Evolutionary conservation across 30 jellyfish, hydroid and myxozoan species (phyloP).

Genomic region (Mastigias papua): DNA sequence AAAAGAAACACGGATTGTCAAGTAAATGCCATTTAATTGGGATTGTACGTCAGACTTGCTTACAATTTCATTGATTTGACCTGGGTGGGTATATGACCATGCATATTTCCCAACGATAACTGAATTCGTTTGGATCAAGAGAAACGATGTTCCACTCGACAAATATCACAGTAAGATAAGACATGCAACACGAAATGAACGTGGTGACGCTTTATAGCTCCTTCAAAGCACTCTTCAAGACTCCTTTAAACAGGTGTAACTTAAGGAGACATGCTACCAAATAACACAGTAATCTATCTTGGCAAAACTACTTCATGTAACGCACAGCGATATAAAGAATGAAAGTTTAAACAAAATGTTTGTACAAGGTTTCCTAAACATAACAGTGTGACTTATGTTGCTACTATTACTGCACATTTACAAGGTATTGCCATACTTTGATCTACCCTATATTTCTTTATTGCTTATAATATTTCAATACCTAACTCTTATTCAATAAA

Average conservation of each 20-base stretch:
- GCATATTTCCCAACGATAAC: neutral
- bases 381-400: no score
- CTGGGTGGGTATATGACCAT: constrained; percentile 2
- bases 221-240: neutral
- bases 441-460: no score
- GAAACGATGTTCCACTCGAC: neutral
- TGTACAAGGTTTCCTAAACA: no score
- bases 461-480: no score
- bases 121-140: neutral
- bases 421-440: no score
- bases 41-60: neutral
- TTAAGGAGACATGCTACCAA: neutral
- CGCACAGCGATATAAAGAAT: no score
- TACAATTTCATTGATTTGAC: neutral
- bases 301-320: no score
- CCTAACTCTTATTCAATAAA: no score
- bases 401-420: no score
- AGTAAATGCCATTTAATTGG: neutral
- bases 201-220: no score
- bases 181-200: neutral
- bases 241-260: neutral
- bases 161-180: neutral
- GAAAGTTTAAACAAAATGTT: no score
- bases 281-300: neutral
- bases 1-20: neutral